These are phyloP conservation scores for Melanocharis versteri DNA, from an alignment of 2,113 vertebrate genomes.

Conservation along the genomic window DNA sequence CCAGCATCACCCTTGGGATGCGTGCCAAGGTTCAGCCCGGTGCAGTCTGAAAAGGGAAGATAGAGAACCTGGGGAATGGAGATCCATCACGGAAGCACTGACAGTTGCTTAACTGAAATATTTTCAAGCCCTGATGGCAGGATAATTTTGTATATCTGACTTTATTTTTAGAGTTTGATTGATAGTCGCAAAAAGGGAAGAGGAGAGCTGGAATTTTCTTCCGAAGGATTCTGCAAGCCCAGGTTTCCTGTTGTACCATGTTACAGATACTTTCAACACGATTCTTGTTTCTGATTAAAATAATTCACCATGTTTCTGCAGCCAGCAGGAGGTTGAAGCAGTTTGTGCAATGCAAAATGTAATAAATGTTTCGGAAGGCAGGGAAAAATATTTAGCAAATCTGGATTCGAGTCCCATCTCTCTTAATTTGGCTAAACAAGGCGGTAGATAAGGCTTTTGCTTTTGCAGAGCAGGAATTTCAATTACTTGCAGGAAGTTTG, in stretches of 20 bases:
- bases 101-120: conserved; percentile 11
- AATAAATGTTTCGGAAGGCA: conserved; percentile 50
- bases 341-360: background rate
- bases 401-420: conserved; percentile 27
- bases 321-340: background rate
- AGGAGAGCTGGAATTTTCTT: conserved; percentile 19
- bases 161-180: conserved; percentile 35
- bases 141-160: conserved; percentile 17
- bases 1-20: background rate
- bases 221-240: background rate
- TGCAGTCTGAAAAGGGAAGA: background rate
- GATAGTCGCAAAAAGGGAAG: background rate
- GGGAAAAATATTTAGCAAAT: conserved; percentile 48
- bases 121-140: conserved; percentile 20
- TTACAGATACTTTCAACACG: background rate
- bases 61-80: conserved; percentile 10
- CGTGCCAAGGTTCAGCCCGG: conserved; percentile 45
- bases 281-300: conserved; percentile 30
- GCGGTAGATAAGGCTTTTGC: background rate
- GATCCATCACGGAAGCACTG: background rate
- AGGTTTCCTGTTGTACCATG: background rate
- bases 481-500: conserved; percentile 59
- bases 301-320: background rate
- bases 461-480: conserved; percentile 48
- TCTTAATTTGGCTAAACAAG: conserved; percentile 34